Evolutionary conservation across 2,113 vertebrate species (phyloP).

Genomic region (Bombycilla garrulus): DNA sequence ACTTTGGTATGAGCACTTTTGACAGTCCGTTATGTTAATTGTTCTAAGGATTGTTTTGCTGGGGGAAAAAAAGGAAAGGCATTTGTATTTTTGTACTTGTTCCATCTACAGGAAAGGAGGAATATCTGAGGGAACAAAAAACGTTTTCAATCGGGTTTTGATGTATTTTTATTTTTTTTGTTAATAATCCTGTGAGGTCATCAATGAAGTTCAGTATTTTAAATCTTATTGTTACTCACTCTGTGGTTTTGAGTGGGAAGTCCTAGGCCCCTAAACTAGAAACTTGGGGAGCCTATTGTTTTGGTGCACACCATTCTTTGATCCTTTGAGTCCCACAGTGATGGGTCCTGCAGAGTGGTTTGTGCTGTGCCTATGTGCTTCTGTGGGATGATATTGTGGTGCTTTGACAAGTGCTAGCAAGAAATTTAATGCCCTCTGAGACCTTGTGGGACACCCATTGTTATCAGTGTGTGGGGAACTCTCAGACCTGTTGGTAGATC

Average conservation of each 20-base stretch:
- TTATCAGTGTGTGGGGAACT: background rate
- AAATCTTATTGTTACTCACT: background rate
- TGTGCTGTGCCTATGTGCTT: background rate
- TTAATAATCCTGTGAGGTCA: background rate
- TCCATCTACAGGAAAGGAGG: background rate
- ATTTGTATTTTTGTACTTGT: background rate
- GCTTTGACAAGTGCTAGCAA: conserved; percentile 47
- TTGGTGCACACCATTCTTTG: conserved; percentile 40
- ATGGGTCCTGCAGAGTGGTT: conserved; percentile 49
- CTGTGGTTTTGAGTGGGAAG: background rate
- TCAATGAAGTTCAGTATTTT: background rate
- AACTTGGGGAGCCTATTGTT: conserved; percentile 57
- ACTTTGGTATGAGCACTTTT: conserved; percentile 65
- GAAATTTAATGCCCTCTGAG: conserved; percentile 30
- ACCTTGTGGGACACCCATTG: conserved; percentile 3
- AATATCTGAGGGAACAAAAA: background rate
- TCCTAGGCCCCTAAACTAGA: background rate
- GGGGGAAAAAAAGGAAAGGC: conserved; percentile 28
- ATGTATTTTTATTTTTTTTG: background rate
- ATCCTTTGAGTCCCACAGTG: conserved; percentile 7
- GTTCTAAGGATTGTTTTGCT: conserved; percentile 61
- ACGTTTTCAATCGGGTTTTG: background rate
- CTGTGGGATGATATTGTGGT: conserved; percentile 21
- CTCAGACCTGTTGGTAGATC: background rate
- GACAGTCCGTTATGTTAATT: conserved; percentile 69